phyloP scores from a whole-genome alignment of 2,113 vertebrate species.

The Microtus oregoni region DNA sequence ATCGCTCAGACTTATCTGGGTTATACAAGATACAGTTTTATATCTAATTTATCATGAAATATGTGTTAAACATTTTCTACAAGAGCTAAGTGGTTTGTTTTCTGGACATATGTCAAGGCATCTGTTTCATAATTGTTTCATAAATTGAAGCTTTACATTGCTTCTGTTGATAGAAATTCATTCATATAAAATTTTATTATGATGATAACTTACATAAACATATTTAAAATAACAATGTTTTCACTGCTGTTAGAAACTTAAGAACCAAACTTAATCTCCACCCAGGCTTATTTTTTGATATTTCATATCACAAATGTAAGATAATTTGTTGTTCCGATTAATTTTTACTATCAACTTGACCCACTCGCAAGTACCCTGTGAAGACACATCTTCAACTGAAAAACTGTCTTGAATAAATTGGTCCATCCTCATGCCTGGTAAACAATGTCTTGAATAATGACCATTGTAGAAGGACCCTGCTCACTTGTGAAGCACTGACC shows the following conservation, averaged over 20 bases:
- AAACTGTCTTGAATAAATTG: background rate
- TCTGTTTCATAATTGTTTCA: background rate
- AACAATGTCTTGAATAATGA: background rate
- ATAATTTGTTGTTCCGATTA: background rate
- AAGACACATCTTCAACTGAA: background rate
- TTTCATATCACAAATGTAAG: background rate
- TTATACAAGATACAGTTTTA: background rate
- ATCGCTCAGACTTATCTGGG: background rate
- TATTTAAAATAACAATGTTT: background rate
- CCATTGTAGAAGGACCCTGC: fast-evolving
- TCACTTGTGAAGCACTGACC: background rate
- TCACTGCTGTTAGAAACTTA: background rate
- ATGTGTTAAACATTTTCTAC: background rate
- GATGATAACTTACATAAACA: background rate
- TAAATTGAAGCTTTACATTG: background rate
- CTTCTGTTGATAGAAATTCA: background rate
- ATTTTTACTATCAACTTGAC: background rate
- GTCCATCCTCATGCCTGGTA: background rate
- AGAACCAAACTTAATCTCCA: background rate
- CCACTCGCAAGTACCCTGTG: background rate
- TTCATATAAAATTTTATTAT: background rate
- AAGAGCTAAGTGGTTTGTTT: background rate
- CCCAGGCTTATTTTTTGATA: background rate
- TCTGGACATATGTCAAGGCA: background rate
- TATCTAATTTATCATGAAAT: background rate